A percentile compares a stretch with the other conserved stretches of the same genome.
Evolutionary conservation across 2,797 vertebrate genomes (phyloP).

Genomic region (Melanotaenia pygmaea): DNA sequence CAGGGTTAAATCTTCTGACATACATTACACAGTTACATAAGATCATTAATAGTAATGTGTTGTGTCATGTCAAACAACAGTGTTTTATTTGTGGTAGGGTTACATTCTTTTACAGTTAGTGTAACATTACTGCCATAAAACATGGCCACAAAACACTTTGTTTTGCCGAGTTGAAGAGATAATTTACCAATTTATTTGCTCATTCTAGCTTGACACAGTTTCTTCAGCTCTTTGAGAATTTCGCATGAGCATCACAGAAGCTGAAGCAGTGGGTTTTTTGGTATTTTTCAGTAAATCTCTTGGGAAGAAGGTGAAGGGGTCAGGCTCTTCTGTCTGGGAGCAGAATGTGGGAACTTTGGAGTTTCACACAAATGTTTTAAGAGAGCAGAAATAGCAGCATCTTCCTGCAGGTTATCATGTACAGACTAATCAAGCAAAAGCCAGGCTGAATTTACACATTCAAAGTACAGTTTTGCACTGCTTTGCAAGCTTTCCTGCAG

Average conservation of each 20-base stretch:
- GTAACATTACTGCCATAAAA: slow-evolving; percentile 10
- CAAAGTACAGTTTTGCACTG: neutral
- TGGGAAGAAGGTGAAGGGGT: slow-evolving; percentile 56
- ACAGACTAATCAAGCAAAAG: neutral
- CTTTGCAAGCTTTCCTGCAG: slow-evolving; percentile 19
- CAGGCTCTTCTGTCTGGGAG: slow-evolving; percentile 42
- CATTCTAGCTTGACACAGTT: neutral
- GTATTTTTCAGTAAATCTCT: slow-evolving; percentile 13
- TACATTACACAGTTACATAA: slow-evolving; percentile 24
- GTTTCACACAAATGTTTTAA: slow-evolving; percentile 46
- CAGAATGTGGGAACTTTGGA: slow-evolving; percentile 55
- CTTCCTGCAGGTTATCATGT: neutral
- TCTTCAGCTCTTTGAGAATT: neutral
- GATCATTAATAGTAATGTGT: slow-evolving; percentile 51
- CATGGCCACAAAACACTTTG: neutral
- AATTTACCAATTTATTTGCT: neutral
- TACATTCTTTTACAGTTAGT: slow-evolving; percentile 26
- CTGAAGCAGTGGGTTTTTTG: slow-evolving; percentile 7
- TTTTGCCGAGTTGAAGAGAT: neutral
- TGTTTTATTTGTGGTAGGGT: slow-evolving; percentile 18
- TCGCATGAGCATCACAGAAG: slow-evolving; percentile 24
- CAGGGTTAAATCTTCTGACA: slow-evolving; percentile 52
- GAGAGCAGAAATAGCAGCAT: neutral
- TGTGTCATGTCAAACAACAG: slow-evolving; percentile 40
- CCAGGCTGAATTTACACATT: slow-evolving; percentile 11